These are phyloP conservation scores for Euthynnus affinis DNA, from an alignment of 2,797 vertebrate species.

Conservation along the genomic window DNA sequence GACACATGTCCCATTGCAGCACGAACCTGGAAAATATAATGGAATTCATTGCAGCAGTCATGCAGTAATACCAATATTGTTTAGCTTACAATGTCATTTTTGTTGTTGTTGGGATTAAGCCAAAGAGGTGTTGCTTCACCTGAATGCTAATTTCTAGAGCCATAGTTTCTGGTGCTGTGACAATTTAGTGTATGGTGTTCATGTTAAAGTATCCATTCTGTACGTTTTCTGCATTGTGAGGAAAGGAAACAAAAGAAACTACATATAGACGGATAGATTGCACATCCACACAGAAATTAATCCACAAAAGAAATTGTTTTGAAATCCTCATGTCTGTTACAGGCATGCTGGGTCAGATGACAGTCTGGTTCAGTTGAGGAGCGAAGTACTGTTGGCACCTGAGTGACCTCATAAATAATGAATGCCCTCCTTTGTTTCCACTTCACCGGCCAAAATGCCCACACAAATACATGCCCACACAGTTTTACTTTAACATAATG, in stretches of 20 bases:
- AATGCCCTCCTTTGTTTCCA: constrained; percentile 73
- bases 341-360: constrained; percentile 64
- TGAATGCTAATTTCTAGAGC: background rate
- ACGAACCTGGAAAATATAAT: background rate
- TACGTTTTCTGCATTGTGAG: constrained; percentile 9
- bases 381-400: constrained; percentile 65
- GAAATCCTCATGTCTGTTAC: constrained; percentile 36
- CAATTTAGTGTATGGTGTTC: constrained; percentile 11
- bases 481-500: constrained; percentile 55
- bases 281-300: constrained; percentile 6
- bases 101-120: background rate
- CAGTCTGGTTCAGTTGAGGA: constrained; percentile 54
- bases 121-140: background rate
- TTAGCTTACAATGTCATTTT: background rate
- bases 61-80: background rate
- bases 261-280: background rate
- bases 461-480: constrained; percentile 32
- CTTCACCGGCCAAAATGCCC: constrained; percentile 54
- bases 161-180: background rate
- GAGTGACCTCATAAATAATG: constrained; percentile 76
- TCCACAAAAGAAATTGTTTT: constrained; percentile 31
- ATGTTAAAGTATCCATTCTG: background rate
- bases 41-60: constrained; percentile 14
- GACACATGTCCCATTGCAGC: background rate
- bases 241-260: background rate